Percentiles rank a stretch among this genome's conserved stretches.
These are phyloP conservation scores for Chelmon rostratus DNA, from an alignment of 2,797 vertebrate genomes.

Conservation along the genomic window DNA sequence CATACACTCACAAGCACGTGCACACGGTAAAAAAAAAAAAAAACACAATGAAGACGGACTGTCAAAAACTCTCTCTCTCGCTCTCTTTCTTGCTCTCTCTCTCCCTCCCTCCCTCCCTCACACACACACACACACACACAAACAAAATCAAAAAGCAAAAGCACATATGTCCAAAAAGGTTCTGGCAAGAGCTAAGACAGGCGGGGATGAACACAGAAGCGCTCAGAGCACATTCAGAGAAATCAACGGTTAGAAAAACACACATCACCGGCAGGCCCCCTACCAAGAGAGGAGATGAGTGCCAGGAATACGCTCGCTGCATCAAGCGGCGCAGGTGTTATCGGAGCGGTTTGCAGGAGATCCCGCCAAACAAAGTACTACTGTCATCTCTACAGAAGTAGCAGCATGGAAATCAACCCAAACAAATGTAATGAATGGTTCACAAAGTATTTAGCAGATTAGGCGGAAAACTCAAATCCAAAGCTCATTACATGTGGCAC, in stretches of 20 bases:
- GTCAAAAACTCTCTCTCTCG: conserved; percentile 54
- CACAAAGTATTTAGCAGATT: conserved; percentile 77
- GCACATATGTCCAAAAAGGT: conserved; percentile 65
- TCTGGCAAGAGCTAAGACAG: conserved; percentile 61
- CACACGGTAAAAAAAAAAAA: conserved; percentile 10
- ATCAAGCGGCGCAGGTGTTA: conserved; percentile 79
- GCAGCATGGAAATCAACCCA: conserved; percentile 64
- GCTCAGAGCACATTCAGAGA: conserved; percentile 54
- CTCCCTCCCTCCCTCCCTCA: conserved; percentile 3
- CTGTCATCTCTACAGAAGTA: conserved; percentile 63
- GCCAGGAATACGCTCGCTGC: conserved; percentile 71
- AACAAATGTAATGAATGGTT: conserved; percentile 75
- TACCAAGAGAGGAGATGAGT: conserved; percentile 60
- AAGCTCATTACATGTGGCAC: conserved; percentile 76
- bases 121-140: conserved; percentile 2
- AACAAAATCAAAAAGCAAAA: conserved; percentile 48
- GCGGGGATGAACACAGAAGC: conserved; percentile 47
- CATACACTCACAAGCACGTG: conserved; percentile 25
- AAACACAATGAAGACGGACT: conserved; percentile 44
- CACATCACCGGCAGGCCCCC: conserved; percentile 65
- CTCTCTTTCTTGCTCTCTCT: not conserved
- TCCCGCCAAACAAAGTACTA: conserved; percentile 64
- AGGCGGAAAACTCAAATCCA: conserved; percentile 68
- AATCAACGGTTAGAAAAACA: conserved; percentile 67
- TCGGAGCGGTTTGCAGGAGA: conserved; percentile 57